A percentile compares a stretch with the other conserved stretches of the same genome.
Evolutionary conservation across 2,113 vertebrate species (phyloP).

Genomic region (Perca schrenkii): DNA sequence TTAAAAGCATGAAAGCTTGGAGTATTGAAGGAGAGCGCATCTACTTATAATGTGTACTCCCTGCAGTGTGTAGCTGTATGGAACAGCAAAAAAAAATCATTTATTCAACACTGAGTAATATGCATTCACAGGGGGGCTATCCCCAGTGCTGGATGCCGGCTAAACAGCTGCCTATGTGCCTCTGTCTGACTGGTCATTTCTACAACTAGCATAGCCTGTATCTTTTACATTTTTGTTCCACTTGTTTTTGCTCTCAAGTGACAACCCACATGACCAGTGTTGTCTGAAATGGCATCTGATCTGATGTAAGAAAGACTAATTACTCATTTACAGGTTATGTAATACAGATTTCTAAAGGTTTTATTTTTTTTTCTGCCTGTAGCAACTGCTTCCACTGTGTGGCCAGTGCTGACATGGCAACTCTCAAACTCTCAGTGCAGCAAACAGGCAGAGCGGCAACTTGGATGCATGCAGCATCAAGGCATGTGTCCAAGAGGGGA

Average conservation of each 20-base stretch:
- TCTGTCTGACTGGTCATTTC: constrained; percentile 1
- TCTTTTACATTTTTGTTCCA: constrained; percentile 3
- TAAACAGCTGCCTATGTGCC: neutral
- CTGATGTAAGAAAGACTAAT: constrained; percentile 2
- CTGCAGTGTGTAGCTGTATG: neutral
- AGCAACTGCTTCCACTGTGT: constrained; percentile 55
- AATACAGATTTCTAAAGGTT: constrained; percentile 38
- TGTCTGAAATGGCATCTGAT: constrained; percentile 1
- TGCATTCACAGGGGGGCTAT: neutral
- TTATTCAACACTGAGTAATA: neutral
- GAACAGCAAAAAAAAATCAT: neutral
- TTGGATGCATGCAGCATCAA: constrained; percentile 56
- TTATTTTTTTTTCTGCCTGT: constrained; percentile 2
- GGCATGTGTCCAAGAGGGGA: constrained; percentile 65
- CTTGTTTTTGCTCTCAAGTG: neutral
- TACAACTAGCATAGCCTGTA: neutral
- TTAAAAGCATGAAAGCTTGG: neutral
- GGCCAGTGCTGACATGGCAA: constrained; percentile 69
- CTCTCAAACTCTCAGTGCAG: constrained; percentile 65
- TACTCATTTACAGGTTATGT: constrained; percentile 2
- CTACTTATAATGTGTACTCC: neutral
- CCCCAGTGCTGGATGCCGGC: neutral
- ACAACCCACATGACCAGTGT: constrained; percentile 6
- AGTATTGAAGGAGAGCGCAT: neutral
- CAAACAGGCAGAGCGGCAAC: constrained; percentile 41